phyloP scores from a whole-genome alignment of 1,140 invertebrate genomes.

The Drosophila pseudoobscura region DNA sequence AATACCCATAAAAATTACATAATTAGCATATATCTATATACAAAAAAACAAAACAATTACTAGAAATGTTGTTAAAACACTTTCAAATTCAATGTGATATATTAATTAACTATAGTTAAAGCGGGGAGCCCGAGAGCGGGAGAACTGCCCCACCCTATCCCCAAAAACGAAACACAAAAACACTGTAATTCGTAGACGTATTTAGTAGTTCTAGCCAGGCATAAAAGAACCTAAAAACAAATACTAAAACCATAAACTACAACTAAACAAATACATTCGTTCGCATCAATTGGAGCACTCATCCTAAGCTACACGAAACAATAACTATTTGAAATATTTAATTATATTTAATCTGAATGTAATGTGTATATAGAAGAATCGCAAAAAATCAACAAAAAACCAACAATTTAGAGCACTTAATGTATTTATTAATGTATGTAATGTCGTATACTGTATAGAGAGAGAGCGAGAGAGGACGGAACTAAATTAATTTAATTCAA shows the following conservation, averaged over 20 bases:
- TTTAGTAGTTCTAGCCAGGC: conserved; percentile 72
- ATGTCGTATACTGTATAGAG: conserved; percentile 52
- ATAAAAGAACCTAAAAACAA: conserved; percentile 44
- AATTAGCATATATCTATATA: conserved; percentile 34
- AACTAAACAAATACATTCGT: conserved; percentile 48
- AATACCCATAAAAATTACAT: conserved; percentile 17
- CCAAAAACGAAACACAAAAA: conserved; percentile 10
- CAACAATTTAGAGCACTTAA: conserved; percentile 73
- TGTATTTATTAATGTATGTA: conserved; percentile 60
- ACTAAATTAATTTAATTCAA: conserved; percentile 76
- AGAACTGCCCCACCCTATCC: conserved; percentile 6
- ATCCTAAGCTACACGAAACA: conserved; percentile 57
- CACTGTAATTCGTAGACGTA: conserved; percentile 59
- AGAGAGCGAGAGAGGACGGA: conserved; percentile 5
- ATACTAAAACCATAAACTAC: conserved; percentile 28
- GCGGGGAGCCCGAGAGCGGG: conserved; percentile 7
- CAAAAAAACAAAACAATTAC: conserved; percentile 56
- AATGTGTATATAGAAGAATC: conserved; percentile 55
- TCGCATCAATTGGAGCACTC: conserved; percentile 44
- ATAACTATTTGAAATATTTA: conserved; percentile 35
- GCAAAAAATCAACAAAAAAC: conserved; percentile 15
- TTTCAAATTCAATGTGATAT: conserved; percentile 82
- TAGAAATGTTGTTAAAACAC: conserved; percentile 79
- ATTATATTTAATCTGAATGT: conserved; percentile 29
- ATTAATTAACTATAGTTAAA: conserved; percentile 70